Evolutionary conservation across 2,888 invertebrate genomes (phyloP).

Genomic region (Drosophila picticornis): DNA sequence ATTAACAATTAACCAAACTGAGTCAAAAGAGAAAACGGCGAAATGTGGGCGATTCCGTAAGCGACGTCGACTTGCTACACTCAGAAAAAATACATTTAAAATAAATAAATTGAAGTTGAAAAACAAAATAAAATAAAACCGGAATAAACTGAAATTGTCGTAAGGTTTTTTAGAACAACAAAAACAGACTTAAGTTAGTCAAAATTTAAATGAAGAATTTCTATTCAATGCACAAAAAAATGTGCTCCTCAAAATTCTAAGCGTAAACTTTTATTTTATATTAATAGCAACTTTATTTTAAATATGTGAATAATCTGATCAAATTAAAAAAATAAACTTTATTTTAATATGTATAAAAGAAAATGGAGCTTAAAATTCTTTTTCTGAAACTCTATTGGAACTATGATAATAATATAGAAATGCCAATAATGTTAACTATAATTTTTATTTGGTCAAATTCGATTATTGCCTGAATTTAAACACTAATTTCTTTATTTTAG

Average conservation of each 20-base stretch:
- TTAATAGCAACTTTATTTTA: not conserved
- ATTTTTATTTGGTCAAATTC: not conserved
- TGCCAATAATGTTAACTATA: rapidly evolving
- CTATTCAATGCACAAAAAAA: not conserved
- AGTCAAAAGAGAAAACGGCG: constrained; percentile 6
- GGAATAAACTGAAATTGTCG: not conserved
- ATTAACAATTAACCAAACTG: constrained; percentile 18
- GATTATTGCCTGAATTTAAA: too few species aligned
- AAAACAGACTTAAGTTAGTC: not conserved
- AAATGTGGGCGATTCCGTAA: constrained; percentile 26
- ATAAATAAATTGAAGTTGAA: too few species aligned
- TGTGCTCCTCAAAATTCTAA: not conserved
- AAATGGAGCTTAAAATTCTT: rapidly evolving
- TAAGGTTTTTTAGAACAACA: not conserved
- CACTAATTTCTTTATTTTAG: not conserved
- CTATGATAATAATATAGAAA: not conserved
- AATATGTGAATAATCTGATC: not conserved
- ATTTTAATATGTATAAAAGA: not conserved
- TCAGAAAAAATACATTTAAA: not conserved
- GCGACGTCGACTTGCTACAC: not conserved
- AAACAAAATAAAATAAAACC: too few species aligned
- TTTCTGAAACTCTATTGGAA: not conserved
- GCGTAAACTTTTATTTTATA: not conserved
- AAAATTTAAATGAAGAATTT: rapidly evolving
- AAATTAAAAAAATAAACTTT: not conserved